phyloP scores from a whole-genome alignment of 2,113 vertebrate species.

The Collichthys lucidus region DNA sequence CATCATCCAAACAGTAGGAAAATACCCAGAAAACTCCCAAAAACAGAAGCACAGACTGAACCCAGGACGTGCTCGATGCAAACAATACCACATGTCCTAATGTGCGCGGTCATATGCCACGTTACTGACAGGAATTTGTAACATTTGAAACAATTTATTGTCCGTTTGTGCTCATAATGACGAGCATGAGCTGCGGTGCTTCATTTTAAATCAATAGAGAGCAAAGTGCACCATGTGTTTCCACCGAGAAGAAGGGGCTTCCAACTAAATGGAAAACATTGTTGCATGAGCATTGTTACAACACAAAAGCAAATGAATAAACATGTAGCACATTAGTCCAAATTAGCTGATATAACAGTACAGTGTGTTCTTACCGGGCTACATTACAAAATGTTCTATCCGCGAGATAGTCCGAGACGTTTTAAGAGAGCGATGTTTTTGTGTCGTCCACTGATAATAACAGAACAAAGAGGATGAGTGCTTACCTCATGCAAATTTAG shows the following conservation, averaged over 20 bases:
- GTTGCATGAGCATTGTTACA: neutral
- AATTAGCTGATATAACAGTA: neutral
- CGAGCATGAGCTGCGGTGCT: neutral
- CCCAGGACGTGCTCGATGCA: neutral
- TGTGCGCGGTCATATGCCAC: neutral
- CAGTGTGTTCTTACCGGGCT: neutral
- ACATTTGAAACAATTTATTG: neutral
- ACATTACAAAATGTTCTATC: conserved; percentile 12
- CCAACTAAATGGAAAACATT: neutral
- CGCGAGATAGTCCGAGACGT: neutral
- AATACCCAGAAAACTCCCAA: neutral
- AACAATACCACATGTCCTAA: neutral
- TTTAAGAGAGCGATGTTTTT: neutral
- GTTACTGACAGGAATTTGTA: conserved; percentile 13
- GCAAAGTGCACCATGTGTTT: neutral
- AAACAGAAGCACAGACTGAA: neutral
- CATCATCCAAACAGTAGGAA: neutral
- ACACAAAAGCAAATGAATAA: neutral
- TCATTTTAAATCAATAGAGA: conserved; percentile 1
- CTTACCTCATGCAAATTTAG: conserved; percentile 98
- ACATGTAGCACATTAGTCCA: neutral
- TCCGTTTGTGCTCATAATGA: neutral
- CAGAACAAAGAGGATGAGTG: conserved; percentile 4
- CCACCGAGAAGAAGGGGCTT: conserved; percentile 4
- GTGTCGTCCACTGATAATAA: conserved; percentile 10